phyloP scores from a whole-genome alignment of 2,888 invertebrate genomes.

The Caenorhabditis zanzibari region DNA sequence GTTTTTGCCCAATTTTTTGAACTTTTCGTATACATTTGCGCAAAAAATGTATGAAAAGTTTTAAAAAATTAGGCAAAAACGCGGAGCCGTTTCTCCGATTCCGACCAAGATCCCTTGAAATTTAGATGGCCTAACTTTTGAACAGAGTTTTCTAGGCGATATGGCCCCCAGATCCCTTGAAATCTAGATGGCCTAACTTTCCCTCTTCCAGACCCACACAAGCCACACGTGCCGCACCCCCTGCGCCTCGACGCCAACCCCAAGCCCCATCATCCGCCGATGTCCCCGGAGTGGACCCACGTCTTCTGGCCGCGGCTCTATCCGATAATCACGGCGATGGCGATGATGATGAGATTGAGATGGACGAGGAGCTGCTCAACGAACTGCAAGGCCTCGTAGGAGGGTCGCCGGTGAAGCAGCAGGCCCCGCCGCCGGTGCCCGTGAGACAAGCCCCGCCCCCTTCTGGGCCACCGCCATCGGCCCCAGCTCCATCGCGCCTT shows the following conservation, averaged over 20 bases:
- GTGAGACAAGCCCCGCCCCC: constrained; percentile 16
- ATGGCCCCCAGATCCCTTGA: not conserved
- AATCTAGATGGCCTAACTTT: not conserved
- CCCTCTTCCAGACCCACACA: not conserved
- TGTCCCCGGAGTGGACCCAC: constrained; percentile 65
- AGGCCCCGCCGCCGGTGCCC: constrained; percentile 7
- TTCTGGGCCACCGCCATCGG: not conserved
- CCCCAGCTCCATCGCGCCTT: not conserved
- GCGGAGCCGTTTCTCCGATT: no score
- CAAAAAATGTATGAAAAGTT: no score
- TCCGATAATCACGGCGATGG: constrained; percentile 50
- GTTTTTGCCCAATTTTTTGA: no score
- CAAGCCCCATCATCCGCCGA: constrained; percentile 14
- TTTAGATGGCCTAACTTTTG: no score
- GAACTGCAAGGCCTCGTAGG: constrained; percentile 65
- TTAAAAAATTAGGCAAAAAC: no score
- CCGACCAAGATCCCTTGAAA: no score
- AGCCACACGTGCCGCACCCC: constrained; percentile 13
- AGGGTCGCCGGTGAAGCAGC: constrained; percentile 20
- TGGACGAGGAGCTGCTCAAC: constrained; percentile 66
- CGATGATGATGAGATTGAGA: constrained; percentile 60
- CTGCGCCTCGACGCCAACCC: not conserved
- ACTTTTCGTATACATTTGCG: no score
- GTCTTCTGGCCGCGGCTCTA: constrained; percentile 65
- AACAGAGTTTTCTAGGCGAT: no score